Base-by-base conservation (phyloP, 35 echinoderm and acorn worm species). In the Ophiothrix spiculata region DNA sequence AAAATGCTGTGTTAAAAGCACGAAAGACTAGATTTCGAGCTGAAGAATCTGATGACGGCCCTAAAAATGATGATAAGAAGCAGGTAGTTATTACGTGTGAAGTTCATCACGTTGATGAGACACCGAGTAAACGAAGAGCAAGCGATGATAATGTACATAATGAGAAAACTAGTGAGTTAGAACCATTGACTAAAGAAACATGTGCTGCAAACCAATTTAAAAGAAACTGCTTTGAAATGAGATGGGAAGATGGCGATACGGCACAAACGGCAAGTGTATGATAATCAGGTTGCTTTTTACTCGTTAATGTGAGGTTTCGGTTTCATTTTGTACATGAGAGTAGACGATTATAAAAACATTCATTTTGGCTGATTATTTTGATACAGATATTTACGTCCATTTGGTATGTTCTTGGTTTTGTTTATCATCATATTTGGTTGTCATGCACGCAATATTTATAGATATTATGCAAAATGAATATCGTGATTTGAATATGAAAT, bases 11-110 rank as follows among this genome's bases (percentile, higher is more conserved):
- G 1, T 76, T 80, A 16, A 82, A 83, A 60, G 40, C 38, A 36
- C 88, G 74, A 32, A 90, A 90, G 77, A 86, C 69, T 39, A 64
- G 84, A 75, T 82, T 84, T 37, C 75, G 77, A 31, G 81, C 76
- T 28, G 88, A 90, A 19, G 88, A 90, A 33, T 63, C 42, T 28
- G 88, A 90, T 21, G 88, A 90, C 33, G 56, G 35, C 36, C 4
- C 56, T 56, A 21, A 42, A 35, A 60, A 80, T 15, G 78, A 80
- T 16, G 79, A 41, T 1, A 80, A 77, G 33, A 74, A 84, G 38
- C 88, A 84, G 37, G 69, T 90, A 73, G 88, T 90, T 6, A 84
- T 84, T 16, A 90, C 81, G 74, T 90, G 88, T 32, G 88, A 90
- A 37, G 81, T 90, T 17, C 88, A 90, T 25, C 78, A 80, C 42